These are phyloP conservation scores for Orchestia grillus DNA, from an alignment of 1,140 invertebrate genomes.

Conservation along the genomic window DNA sequence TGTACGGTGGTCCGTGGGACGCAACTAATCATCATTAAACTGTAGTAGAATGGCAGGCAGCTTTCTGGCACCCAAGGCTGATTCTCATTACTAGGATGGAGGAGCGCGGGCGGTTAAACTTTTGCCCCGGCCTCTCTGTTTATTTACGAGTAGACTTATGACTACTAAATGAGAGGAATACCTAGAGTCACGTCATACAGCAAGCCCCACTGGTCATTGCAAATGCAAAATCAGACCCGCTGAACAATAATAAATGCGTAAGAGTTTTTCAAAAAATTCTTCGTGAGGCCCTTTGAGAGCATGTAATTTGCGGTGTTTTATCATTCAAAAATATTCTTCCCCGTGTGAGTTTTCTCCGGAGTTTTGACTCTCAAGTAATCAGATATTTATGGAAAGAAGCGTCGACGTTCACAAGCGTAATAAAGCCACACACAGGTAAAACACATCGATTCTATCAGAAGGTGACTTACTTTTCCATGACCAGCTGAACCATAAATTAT, in stretches of 20 bases:
- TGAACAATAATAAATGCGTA: not conserved
- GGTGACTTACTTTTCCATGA: no score
- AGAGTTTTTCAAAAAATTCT: not conserved
- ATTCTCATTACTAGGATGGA: constrained; percentile 50
- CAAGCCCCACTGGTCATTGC: not conserved
- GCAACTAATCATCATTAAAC: constrained; percentile 51
- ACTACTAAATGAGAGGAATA: constrained; percentile 35
- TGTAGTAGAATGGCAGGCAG: constrained; percentile 47
- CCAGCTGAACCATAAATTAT: no score
- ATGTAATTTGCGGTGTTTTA: not conserved
- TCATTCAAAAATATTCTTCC: not conserved
- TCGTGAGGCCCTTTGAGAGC: not conserved
- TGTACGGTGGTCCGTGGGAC: not conserved
- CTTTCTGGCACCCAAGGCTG: constrained; percentile 51
- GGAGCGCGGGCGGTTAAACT: constrained; percentile 22
- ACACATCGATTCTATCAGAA: not conserved
- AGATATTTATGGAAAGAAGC: not conserved
- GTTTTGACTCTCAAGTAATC: not conserved
- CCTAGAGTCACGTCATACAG: constrained; percentile 12
- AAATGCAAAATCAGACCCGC: not conserved
- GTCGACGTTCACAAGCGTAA: not conserved
- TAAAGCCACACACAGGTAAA: not conserved
- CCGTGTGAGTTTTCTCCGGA: not conserved
- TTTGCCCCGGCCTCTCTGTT: constrained; percentile 37
- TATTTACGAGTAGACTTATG: constrained; percentile 49